Evolutionary conservation across 2,888 invertebrate species (phyloP).

Genomic region (Andrena dorsata): DNA sequence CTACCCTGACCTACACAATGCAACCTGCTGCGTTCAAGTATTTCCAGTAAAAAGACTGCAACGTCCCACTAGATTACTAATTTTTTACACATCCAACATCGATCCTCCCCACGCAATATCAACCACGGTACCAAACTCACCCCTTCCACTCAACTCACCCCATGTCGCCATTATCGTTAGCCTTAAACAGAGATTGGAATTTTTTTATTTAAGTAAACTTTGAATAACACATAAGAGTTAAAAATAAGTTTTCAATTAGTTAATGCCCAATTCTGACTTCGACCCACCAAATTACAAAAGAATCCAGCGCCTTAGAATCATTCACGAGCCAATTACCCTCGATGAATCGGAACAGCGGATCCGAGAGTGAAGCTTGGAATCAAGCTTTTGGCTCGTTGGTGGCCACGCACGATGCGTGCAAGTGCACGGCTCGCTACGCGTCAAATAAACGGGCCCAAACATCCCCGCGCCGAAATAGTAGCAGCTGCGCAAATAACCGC

Average conservation of each 20-base stretch:
- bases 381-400: neutral
- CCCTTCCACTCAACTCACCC: neutral
- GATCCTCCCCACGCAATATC: neutral
- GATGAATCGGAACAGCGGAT: conserved; percentile 20
- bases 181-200: no score
- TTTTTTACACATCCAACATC: no score
- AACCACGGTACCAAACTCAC: neutral
- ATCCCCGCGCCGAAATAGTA: conserved; percentile 12
- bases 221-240: no score
- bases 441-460: conserved; percentile 39
- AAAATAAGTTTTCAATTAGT: no score
- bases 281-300: neutral
- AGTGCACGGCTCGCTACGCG: neutral
- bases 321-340: neutral
- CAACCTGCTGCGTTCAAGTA: no score
- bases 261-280: neutral
- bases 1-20: no score
- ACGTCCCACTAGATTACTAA: no score
- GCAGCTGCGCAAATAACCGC: conserved; percentile 28
- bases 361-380: conserved; percentile 16
- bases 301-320: conserved; percentile 2
- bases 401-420: neutral
- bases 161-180: neutral
- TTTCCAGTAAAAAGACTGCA: no score
- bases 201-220: no score